These are phyloP conservation scores for Cylindroiulus punctatus DNA, from an alignment of 2,888 invertebrate genomes.

Conservation along the genomic window DNA sequence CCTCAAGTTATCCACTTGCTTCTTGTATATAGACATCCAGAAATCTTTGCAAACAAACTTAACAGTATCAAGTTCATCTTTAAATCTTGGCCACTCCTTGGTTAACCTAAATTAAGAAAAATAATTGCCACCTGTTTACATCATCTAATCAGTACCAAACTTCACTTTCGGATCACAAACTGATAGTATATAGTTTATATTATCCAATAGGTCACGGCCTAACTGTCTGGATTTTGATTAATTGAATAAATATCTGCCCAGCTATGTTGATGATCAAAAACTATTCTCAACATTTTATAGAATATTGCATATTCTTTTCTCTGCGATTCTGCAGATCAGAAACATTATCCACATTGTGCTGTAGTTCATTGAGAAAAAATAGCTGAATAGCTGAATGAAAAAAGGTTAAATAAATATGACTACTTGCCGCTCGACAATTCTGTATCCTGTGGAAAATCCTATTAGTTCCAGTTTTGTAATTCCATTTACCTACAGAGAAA, in stretches of 20 bases:
- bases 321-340: too few species aligned
- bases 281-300: too few species aligned
- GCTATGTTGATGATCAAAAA: too few species aligned
- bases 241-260: too few species aligned
- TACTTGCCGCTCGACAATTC: slow-evolving; percentile 69
- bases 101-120: slow-evolving; percentile 72
- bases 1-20: slow-evolving; percentile 95
- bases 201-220: too few species aligned
- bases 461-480: slow-evolving; percentile 69
- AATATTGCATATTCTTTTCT: too few species aligned
- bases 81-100: slow-evolving; percentile 90
- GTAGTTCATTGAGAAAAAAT: too few species aligned
- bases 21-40: slow-evolving; percentile 97
- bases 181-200: too few species aligned
- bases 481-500: slow-evolving; percentile 64
- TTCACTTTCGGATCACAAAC: background rate
- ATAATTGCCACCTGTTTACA: too few species aligned
- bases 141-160: background rate
- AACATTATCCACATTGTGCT: too few species aligned
- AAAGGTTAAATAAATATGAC: background rate
- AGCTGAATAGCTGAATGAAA: background rate
- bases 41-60: slow-evolving; percentile 99
- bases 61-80: slow-evolving; percentile 96
- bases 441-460: slow-evolving; percentile 71
- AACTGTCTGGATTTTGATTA: too few species aligned